These are phyloP conservation scores for Caenorhabditis virilis DNA, from an alignment of 2,888 invertebrate species.

Conservation along the genomic window DNA sequence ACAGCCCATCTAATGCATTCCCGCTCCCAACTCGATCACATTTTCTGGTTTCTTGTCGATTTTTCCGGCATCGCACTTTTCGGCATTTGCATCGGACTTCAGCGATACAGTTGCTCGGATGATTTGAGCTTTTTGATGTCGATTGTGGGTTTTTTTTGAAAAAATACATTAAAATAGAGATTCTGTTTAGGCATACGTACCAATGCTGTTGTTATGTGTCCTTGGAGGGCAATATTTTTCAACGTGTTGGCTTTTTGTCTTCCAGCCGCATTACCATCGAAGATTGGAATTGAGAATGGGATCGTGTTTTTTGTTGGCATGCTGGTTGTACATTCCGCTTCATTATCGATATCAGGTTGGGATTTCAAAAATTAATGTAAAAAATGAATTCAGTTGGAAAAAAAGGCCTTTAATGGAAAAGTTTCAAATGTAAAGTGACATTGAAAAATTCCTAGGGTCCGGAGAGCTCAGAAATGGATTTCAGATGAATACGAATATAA, in stretches of 20 bases:
- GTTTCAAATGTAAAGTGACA: no score
- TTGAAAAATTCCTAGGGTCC: no score
- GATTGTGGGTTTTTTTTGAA: slow-evolving; percentile 20
- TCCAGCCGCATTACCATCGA: slow-evolving; percentile 53
- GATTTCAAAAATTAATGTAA: not conserved
- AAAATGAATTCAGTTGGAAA: slow-evolving; percentile 6
- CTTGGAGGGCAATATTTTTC: slow-evolving; percentile 57
- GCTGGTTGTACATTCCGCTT: slow-evolving; percentile 61
- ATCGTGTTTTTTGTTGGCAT: slow-evolving; percentile 51
- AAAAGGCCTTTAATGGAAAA: no score
- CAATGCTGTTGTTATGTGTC: slow-evolving; percentile 48
- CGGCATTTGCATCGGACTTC: slow-evolving; percentile 57
- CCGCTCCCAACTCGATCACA: slow-evolving; percentile 58
- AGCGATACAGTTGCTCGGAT: slow-evolving; percentile 51
- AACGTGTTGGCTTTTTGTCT: slow-evolving; percentile 58
- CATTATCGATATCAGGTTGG: slow-evolving; percentile 50
- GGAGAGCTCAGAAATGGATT: no score
- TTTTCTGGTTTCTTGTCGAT: slow-evolving; percentile 64
- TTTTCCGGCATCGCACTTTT: slow-evolving; percentile 64
- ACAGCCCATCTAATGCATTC: slow-evolving; percentile 61
- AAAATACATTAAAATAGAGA: not conserved
- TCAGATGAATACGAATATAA: no score
- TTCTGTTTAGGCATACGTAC: slow-evolving; percentile 51
- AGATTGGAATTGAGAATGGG: slow-evolving; percentile 50
- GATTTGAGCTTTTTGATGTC: slow-evolving; percentile 38